Evolutionary conservation across 2,113 vertebrate genomes (phyloP).

Genomic region (Seriola quinqueradiata): DNA sequence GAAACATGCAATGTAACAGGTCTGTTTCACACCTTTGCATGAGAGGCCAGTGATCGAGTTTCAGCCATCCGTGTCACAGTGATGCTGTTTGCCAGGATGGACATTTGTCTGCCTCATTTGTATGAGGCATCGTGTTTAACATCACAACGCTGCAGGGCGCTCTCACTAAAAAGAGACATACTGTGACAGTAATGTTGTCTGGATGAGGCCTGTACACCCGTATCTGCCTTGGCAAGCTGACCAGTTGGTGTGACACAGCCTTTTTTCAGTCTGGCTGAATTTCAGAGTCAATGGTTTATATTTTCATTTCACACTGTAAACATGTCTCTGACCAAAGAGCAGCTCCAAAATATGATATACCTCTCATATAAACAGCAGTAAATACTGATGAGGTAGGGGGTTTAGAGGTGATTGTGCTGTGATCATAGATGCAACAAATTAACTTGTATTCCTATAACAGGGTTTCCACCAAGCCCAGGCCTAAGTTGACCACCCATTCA

Average conservation of each 20-base stretch:
- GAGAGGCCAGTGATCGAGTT: too few relatives aligned
- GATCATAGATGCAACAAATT: too few relatives aligned
- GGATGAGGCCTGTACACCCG: neutral
- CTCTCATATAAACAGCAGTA: neutral
- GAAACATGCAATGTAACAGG: neutral
- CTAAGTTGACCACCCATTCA: too few relatives aligned
- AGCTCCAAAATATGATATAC: neutral
- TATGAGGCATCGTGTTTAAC: neutral
- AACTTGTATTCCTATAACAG: too few relatives aligned
- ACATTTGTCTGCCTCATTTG: conserved; percentile 14
- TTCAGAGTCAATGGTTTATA: neutral
- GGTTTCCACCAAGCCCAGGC: too few relatives aligned
- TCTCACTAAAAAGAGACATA: neutral
- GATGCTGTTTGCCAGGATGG: neutral
- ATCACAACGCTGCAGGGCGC: neutral
- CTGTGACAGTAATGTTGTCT: neutral
- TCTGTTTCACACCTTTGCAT: neutral
- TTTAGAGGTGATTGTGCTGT: neutral
- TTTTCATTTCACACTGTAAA: neutral
- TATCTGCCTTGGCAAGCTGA: neutral
- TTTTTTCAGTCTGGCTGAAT: neutral
- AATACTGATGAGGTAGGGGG: neutral
- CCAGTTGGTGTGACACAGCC: conserved; percentile 2
- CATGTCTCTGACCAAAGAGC: neutral
- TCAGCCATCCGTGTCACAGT: too few relatives aligned